These are phyloP conservation scores for Falco biarmicus DNA, from an alignment of 2,797 vertebrate species.

Conservation along the genomic window DNA sequence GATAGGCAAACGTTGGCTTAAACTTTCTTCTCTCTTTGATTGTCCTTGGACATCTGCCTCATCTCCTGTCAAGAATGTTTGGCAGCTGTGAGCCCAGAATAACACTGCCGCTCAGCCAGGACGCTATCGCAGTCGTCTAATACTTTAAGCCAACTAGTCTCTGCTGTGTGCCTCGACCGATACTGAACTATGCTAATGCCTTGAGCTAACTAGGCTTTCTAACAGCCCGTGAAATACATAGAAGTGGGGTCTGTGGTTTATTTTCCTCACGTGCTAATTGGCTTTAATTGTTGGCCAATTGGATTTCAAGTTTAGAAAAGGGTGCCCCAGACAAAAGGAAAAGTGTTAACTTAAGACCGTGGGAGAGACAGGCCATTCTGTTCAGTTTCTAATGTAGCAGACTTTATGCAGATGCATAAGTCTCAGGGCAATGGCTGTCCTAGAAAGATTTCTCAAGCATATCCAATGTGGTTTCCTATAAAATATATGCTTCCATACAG, in stretches of 20 bases:
- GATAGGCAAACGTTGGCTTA: slow-evolving; percentile 97
- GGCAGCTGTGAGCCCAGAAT: slow-evolving; percentile 97
- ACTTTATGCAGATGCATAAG: slow-evolving; percentile 71
- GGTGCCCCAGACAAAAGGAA: slow-evolving; percentile 73
- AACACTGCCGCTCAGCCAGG: slow-evolving; percentile 85
- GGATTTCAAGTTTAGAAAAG: slow-evolving; percentile 87
- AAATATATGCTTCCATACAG: slow-evolving; percentile 54
- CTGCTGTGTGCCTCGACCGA: slow-evolving; percentile 69
- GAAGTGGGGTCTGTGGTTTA: slow-evolving; percentile 66
- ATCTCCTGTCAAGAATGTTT: slow-evolving; percentile 96
- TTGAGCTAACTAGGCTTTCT: slow-evolving; percentile 82
- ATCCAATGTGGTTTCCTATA: slow-evolving; percentile 57
- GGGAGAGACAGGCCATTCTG: slow-evolving; percentile 70
- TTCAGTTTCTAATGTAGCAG: slow-evolving; percentile 62
- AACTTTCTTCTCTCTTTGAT: slow-evolving; percentile 97
- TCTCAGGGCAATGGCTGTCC: slow-evolving; percentile 44
- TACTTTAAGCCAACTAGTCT: slow-evolving; percentile 96
- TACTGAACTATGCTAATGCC: slow-evolving; percentile 81
- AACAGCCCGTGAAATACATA: slow-evolving; percentile 74
- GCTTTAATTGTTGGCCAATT: slow-evolving; percentile 98
- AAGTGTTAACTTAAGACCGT: slow-evolving; percentile 74
- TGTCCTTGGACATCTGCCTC: slow-evolving; percentile 99
- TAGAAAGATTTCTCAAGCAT: slow-evolving; percentile 60
- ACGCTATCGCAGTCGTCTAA: slow-evolving; percentile 87
- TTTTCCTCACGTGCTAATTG: slow-evolving; percentile 94